These are phyloP conservation scores for Cyprinodon tularosa DNA, from an alignment of 2,113 vertebrate genomes.

Conservation along the genomic window DNA sequence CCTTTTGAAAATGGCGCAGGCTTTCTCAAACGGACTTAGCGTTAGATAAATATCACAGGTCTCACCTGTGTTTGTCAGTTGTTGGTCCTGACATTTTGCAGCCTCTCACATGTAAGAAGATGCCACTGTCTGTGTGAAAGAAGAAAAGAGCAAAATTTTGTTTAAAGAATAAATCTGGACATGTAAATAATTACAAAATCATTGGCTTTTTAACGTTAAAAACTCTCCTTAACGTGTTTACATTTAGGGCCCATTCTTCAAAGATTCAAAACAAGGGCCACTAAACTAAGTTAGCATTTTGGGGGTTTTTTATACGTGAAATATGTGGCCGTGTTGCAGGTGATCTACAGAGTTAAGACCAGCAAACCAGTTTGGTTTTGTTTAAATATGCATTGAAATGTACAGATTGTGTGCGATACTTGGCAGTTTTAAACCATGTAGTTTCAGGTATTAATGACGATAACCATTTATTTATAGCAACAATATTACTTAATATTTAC, in stretches of 20 bases:
- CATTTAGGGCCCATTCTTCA: not conserved
- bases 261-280: no score
- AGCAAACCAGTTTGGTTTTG: no score
- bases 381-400: no score
- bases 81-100: conserved; percentile 64
- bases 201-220: conserved; percentile 22
- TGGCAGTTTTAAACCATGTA: no score
- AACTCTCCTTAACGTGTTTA: conserved; percentile 6
- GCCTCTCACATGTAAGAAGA: conserved; percentile 38
- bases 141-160: conserved; percentile 1
- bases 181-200: conserved; percentile 1
- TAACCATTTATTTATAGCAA: no score
- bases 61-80: conserved; percentile 48
- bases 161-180: not conserved
- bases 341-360: no score
- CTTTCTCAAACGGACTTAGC: conserved; percentile 42
- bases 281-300: no score
- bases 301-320: no score
- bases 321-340: no score
- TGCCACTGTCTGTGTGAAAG: conserved; percentile 25
- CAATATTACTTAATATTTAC: no score
- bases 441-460: no score
- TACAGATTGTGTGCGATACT: no score
- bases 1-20: conserved; percentile 49
- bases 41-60: conserved; percentile 67